Base-by-base conservation (phyloP, 1,140 invertebrate species). In the Intoshia linei region DNA sequence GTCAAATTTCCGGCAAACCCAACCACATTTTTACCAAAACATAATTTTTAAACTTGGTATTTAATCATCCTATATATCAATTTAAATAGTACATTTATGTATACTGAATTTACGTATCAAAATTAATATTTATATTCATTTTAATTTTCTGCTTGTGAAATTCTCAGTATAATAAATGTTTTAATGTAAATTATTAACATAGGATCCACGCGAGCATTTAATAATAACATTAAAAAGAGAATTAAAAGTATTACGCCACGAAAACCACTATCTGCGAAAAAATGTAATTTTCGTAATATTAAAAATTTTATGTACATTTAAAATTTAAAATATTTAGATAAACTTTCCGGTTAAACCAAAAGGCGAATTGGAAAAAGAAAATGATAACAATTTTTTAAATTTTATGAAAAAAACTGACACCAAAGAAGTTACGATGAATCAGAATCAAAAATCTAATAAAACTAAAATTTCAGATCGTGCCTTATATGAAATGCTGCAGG, bases 181-280 rank as follows among this genome's bases (percentile, higher is more conserved):
- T 36, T 36, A 20, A 13, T 3, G 22, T 36, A 7, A 36, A 40
- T 40, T 18, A 36, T 15, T 27, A 33, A 27, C 24, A 13, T 39
- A 77, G 74, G 78, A 90, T 56, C 75, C 78, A 0, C 59, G 77
- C 40, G 79, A 87, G 51, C 74, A 76, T 13, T 54, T 84, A 1
- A 84, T 90, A 42, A 51, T 84, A 4, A 76, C 69, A 48, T 51
- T 90, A 25, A 81, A 83, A 54, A 59, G 74, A 29, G 77, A 84
- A 59, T 69, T 59, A 3, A 50, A 52, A 43, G 43, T 54, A 19
- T 39, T 59, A 22, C 34, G 52, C 24, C 48, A 51, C 40, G 55
- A 59, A 36, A 59, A 59, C 36, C 47, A 52, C 30, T 50, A 51
- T 36, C 42, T 59, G 13, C 41, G 52, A 39, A 47, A 55, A 40